Base-by-base conservation (phyloP, 2,113 vertebrate species). In the Mola mola region DNA sequence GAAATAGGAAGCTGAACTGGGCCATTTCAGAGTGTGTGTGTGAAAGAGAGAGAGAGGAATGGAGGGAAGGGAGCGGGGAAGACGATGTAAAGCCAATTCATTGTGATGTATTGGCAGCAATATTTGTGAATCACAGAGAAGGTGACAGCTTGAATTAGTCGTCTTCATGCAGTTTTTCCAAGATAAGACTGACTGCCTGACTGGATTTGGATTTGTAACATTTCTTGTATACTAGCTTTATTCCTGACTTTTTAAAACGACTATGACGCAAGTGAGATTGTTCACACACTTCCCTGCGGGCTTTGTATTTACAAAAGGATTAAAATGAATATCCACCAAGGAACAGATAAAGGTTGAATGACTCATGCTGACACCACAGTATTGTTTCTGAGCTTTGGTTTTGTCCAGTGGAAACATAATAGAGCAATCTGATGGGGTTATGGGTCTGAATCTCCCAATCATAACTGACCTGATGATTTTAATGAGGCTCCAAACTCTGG, bases 151-250 rank as follows among this genome's bases (percentile, higher is more conserved):
- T 61, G 15, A 31, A n/a, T 58, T 20, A 43, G 16, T 33, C 22
- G 44, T 58, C 47, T 40, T 47, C 28, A 42, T 12, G 58, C 60
- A 64, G 56, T 69, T 73, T 57, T 63, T 44, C 22, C 21, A 12
- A 66, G 42, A 41, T 22, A 57, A 29, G 40, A 48, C 37, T 25
- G 63, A n/a, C n/a, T n/a, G n/a, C n/a, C n/a, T n/a, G n/a, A n/a
- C n/a, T n/a, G n/a, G 29, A n/a, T 25, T 36, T 21, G 62, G 52
- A 72, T 65, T 28, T 37, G 41, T 60, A 13, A 61, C 19, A 9
- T 26, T 28, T 11, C 6, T 43, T 21, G 59, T 33, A 26, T 15
- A 26, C 24, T 47, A 24, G 31, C 19, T 15, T 68, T 55, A 36
- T 36, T 36, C 4, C 4, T 29, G 5, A 34, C 8, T 56, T 51